Evolutionary conservation across 2,113 vertebrate species (phyloP), one percentile per base, ranked within the genome.

Genomic region (Rousettus leschenaultii): DNA sequence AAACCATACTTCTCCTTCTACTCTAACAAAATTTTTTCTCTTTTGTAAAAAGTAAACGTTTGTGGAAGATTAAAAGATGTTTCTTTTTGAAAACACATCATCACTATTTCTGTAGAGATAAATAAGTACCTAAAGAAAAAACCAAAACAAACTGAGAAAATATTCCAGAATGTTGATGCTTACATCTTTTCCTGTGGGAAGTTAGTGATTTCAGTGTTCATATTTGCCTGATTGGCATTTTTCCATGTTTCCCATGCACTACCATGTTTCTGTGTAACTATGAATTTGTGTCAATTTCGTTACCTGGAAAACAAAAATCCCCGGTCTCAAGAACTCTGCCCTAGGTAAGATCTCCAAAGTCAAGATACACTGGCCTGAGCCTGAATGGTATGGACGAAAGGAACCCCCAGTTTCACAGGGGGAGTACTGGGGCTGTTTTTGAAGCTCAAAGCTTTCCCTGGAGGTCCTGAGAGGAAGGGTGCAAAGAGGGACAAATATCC

Each of bases 1-100:
- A 88, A 73, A 61, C 7, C 45, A 35, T 78, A 5, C 6, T 63
- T 74, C 48, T 70, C 30, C 12, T 71, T 65, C 70, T 90, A 59
- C 35, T 68, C 3, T 0, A 59, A 26, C 26, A 89, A 86, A 89
- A 89, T 7, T 21, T 28, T 77, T 6, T 24, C 61, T 66, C 75
- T 77, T 84, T 77, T 88, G 48, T 2, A 63, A 78, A 85, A 89
- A 86, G 33, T 80, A 48, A 79, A 75, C 59, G 19, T 75, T 93
- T 70, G 43, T 71, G 28, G 26, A 33, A 84, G 79, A 82, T 59
- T 86, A 79, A 84, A 79, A 91, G 45, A n/a, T 45, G 1, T 43
- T 92, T 92, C 6, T 61, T 95, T 92, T 59, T 30, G 38, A 83
- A 96, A 92, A 94, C 19, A 14, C n/a, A 59, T 70, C 33, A 33